Base-by-base conservation (phyloP, 2,888 invertebrate species). In the Nomada flava region DNA sequence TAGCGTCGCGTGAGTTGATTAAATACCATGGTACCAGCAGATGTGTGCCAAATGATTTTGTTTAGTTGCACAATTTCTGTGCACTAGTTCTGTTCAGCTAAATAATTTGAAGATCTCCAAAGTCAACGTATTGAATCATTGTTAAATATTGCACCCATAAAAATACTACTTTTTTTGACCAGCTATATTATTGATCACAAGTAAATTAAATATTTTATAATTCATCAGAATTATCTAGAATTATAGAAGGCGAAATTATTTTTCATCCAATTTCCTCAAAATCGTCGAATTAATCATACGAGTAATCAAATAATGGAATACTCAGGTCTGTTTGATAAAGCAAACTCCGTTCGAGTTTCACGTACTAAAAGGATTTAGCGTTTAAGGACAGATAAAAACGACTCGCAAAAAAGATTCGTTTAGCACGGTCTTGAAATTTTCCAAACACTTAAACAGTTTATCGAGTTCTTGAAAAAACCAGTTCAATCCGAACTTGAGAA, bases 301-400 rank as follows among this genome's bases (percentile, higher is more conserved):
- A 55, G 55, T 42, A 55, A 55, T 65, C 50, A 11, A 52, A 42
- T 23, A 23, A 63, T 52, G 50, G 29, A 15, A 9, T 55, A 42
- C 68, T 55, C 68, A 13, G 23, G 55, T 13, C 23, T 10, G 15
- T 23, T 67, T 44, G 55, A 69, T 69, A 69, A 69, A 69, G 44
- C 36, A 53, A 20, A 36, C 23, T 69, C 44, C 2, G 20, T 10
- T 53, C 53, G 52, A n/a, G 55, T 44, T 42, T 69, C 44, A n/a
- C 20, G 68, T 57, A n/a, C n/a, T 53, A 42, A 36, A 13, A 23
- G 29, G n/a, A n/a, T 65, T 62, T 18, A 23, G 29, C 42, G 55
- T 68, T 55, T 42, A 23, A 42, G 13, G 7, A 42, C 4, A 7
- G 20, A 42, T n/a, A 13, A 20, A 42, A 62, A 62, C 42, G 13